These are phyloP conservation scores for Rhysida immarginata DNA, from an alignment of 1,140 invertebrate genomes.

Conservation along the genomic window DNA sequence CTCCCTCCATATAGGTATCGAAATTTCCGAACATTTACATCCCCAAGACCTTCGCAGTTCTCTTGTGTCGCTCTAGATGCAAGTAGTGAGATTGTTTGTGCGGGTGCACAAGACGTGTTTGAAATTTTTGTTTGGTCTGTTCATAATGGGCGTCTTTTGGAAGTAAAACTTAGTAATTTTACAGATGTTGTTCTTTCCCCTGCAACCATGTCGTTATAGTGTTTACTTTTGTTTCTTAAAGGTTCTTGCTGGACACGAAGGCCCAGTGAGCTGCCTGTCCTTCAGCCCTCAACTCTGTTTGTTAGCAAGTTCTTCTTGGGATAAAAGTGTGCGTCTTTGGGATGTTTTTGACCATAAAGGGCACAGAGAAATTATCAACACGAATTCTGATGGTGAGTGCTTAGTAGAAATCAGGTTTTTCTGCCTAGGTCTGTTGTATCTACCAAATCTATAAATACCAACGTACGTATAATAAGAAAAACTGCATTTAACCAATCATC, in stretches of 20 bases:
- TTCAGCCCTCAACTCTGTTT: conserved; percentile 57
- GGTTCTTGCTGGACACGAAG: conserved; percentile 80
- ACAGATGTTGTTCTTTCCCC: background rate
- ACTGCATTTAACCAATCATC: too few species aligned
- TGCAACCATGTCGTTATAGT: background rate
- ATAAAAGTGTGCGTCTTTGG: conserved; percentile 83
- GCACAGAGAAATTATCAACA: conserved; percentile 61
- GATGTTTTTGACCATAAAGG: conserved; percentile 68
- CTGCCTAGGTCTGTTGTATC: too few species aligned
- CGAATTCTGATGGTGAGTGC: conserved; percentile 54
- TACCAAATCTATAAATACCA: too few species aligned
- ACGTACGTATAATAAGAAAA: too few species aligned
- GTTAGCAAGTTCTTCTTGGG: conserved; percentile 82
- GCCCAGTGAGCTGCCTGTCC: conserved; percentile 63
- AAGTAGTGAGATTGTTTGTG: conserved; percentile 79
- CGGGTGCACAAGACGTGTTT: conserved; percentile 83
- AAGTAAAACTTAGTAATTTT: conserved; percentile 38
- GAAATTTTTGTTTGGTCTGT: conserved; percentile 93
- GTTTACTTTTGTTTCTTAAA: conserved; percentile 25
- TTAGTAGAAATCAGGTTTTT: too few species aligned
- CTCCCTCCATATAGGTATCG: conserved; percentile 53
- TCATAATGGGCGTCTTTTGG: conserved; percentile 73
- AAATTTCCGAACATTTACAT: conserved; percentile 87
- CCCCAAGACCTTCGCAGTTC: conserved; percentile 79
- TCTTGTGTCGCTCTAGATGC: conserved; percentile 75